These are phyloP conservation scores for Andrena cerasifolii DNA, from an alignment of 1,140 invertebrate species.

Conservation along the genomic window DNA sequence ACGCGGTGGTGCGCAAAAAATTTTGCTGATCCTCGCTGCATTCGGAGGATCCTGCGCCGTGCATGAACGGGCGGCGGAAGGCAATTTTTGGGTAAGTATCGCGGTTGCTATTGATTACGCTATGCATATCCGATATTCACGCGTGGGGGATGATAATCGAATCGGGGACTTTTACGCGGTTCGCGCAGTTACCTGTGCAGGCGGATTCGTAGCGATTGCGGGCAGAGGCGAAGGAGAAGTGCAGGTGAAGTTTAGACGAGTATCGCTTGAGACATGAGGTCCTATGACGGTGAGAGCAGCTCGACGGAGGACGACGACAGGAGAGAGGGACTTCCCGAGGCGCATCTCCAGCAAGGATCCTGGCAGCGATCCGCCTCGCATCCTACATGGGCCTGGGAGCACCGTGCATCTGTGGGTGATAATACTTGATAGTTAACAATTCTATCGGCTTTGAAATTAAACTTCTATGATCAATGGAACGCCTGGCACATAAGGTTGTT, in stretches of 20 bases:
- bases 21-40: constrained; percentile 53
- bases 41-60: constrained; percentile 55
- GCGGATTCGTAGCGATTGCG: not conserved
- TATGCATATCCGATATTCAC: constrained; percentile 41
- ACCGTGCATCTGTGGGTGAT: constrained; percentile 71
- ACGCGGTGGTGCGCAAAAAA: constrained; percentile 66
- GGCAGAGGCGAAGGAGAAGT: not conserved
- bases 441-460: too few species aligned
- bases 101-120: constrained; percentile 61
- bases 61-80: constrained; percentile 43
- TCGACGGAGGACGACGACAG: constrained; percentile 79
- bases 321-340: constrained; percentile 74
- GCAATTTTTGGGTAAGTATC: constrained; percentile 65
- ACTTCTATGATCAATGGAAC: not conserved
- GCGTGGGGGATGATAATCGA: constrained; percentile 13
- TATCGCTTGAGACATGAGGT: constrained; percentile 72
- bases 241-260: not conserved
- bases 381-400: constrained; percentile 80
- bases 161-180: not conserved
- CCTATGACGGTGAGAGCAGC: constrained; percentile 81
- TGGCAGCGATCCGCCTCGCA: constrained; percentile 78
- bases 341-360: constrained; percentile 75
- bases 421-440: not conserved
- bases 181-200: not conserved
- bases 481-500: too few species aligned